These are phyloP conservation scores for Drosophila ezoana DNA, from an alignment of 2,888 invertebrate genomes.

Conservation along the genomic window DNA sequence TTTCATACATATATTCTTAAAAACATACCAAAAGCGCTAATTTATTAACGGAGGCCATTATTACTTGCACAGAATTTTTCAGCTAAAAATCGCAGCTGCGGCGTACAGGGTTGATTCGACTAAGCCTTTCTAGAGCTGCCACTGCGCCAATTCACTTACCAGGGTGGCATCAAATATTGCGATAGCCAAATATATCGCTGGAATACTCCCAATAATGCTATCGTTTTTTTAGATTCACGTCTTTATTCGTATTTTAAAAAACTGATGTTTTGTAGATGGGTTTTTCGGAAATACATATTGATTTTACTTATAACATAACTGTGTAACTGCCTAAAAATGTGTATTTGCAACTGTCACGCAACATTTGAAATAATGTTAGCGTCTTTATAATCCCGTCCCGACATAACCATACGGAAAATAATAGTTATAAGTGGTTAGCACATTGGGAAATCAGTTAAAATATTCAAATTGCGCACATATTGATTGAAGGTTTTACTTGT, in stretches of 20 bases:
- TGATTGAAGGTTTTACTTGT: slow-evolving; percentile 70
- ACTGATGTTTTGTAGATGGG: slow-evolving; percentile 48
- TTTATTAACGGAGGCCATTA: slow-evolving; percentile 83
- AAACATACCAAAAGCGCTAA: slow-evolving; percentile 82
- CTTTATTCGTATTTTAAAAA: slow-evolving; percentile 67
- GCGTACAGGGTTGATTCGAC: slow-evolving; percentile 45
- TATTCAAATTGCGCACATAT: slow-evolving; percentile 43
- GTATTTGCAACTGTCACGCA: slow-evolving; percentile 41
- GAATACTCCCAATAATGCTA: not conserved
- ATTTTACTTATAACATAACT: slow-evolving; percentile 55
- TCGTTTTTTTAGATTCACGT: slow-evolving; percentile 39
- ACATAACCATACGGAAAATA: slow-evolving; percentile 52
- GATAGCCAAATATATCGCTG: slow-evolving; percentile 9
- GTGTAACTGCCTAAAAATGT: slow-evolving; percentile 58
- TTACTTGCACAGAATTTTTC: slow-evolving; percentile 50
- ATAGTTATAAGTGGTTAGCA: slow-evolving; percentile 51
- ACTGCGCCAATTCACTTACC: not conserved
- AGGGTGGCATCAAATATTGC: not conserved
- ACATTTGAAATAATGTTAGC: slow-evolving; percentile 33
- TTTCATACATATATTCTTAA: slow-evolving; percentile 1
- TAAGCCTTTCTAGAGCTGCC: slow-evolving; percentile 30
- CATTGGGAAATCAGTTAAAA: slow-evolving; percentile 46
- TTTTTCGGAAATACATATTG: slow-evolving; percentile 51
- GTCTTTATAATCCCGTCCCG: slow-evolving; percentile 18
- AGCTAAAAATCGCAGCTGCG: slow-evolving; percentile 60